A percentile compares a stretch with the other conserved stretches of the same genome.
Conservation (phyloP, 1,140 invertebrate genomes). For the Aporrectodea caliginosa region DNA sequence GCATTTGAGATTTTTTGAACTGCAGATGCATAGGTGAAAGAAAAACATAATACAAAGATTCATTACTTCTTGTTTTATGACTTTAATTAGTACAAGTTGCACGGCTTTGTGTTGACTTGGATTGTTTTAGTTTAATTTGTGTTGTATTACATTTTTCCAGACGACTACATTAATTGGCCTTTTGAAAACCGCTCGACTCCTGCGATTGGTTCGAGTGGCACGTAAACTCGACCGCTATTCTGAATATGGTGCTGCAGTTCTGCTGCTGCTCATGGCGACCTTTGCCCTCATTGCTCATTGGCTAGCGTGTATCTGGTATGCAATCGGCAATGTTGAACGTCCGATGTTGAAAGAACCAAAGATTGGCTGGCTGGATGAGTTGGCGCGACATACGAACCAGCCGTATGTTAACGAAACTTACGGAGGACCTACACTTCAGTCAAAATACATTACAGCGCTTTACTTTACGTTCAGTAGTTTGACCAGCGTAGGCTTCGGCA, state of each 20-base stretch:
- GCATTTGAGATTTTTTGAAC: no score
- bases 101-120: neutral
- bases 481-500: constrained; percentile 95
- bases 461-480: constrained; percentile 96
- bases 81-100: neutral
- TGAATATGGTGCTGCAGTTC: constrained; percentile 96
- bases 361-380: constrained; percentile 88
- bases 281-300: constrained; percentile 99
- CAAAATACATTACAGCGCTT: constrained; percentile 83
- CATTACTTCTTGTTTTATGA: neutral
- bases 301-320: constrained; percentile 99
- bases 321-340: constrained; percentile 90
- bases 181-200: constrained; percentile 91
- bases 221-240: constrained; percentile 98
- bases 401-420: constrained; percentile 42
- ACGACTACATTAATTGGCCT: constrained; percentile 97
- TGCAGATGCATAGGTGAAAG: neutral
- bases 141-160: constrained; percentile 59
- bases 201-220: constrained; percentile 91
- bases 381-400: constrained; percentile 62
- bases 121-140: constrained; percentile 6
- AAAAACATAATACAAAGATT: constrained; percentile 8
- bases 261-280: constrained; percentile 93
- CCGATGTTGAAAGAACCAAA: constrained; percentile 59
- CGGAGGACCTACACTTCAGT: constrained; percentile 53